Evolutionary conservation across 2,888 invertebrate genomes (phyloP).

Genomic region (Drymonia ruficornis): DNA sequence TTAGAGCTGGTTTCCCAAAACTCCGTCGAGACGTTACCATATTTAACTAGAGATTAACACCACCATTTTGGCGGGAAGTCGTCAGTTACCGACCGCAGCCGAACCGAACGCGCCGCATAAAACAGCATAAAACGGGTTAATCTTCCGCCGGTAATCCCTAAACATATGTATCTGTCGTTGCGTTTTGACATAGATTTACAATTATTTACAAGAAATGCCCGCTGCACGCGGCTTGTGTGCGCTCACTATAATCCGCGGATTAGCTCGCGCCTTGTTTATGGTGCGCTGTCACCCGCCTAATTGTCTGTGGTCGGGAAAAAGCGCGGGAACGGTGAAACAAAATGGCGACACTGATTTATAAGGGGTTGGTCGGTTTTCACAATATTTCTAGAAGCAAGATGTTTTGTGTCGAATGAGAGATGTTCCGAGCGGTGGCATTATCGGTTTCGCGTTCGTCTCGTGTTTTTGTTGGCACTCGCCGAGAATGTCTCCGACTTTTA

Average conservation of each 20-base stretch:
- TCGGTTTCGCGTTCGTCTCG: slow-evolving; percentile 51
- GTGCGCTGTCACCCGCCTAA: slow-evolving; percentile 66
- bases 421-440: slow-evolving; percentile 64
- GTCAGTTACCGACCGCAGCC: slow-evolving; percentile 55
- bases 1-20: slow-evolving; percentile 65
- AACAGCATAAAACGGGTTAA: slow-evolving; percentile 80
- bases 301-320: slow-evolving; percentile 74
- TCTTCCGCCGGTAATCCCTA: slow-evolving; percentile 70
- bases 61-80: slow-evolving; percentile 72
- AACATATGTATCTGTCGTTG: slow-evolving; percentile 82
- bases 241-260: slow-evolving; percentile 76
- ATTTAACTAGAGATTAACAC: slow-evolving; percentile 73
- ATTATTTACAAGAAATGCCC: slow-evolving; percentile 79
- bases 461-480: slow-evolving; percentile 74
- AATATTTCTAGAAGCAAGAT: slow-evolving; percentile 77
- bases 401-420: slow-evolving; percentile 77
- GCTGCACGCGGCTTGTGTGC: slow-evolving; percentile 70
- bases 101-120: slow-evolving; percentile 67
- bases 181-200: slow-evolving; percentile 85
- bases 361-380: slow-evolving; percentile 66
- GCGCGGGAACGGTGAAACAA: slow-evolving; percentile 68
- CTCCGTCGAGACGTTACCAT: slow-evolving; percentile 56
- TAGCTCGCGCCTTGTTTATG: slow-evolving; percentile 76
- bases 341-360: slow-evolving; percentile 74
- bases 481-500: slow-evolving; percentile 38